Evolutionary conservation across 2,888 invertebrate genomes (phyloP), one percentile per base, ranked within the genome.

Genomic region (Fragum fragum): DNA sequence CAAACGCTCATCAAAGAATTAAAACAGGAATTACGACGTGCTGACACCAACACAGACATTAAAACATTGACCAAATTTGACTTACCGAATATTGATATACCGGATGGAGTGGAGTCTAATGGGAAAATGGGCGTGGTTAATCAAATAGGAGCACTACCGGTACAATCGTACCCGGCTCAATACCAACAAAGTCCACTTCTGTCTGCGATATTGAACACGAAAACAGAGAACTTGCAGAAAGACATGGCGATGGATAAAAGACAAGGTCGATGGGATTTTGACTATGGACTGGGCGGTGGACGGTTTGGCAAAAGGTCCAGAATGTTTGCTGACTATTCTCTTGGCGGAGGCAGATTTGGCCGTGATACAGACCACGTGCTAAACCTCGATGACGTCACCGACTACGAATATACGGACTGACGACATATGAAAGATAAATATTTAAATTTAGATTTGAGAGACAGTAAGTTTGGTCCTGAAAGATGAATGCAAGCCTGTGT

Each of bases 271-370:
- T 93, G 93, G 93, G 92, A 92, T 75, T 91, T 90, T 83, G 93
- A 93, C 82, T 93, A 93, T 76, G 93, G 93, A 11, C 90, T 93
- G 39, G 93, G 93, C 16, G 93, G 93, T 3, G 93, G 93, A 9
- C 79, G 93, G 28, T 93, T 93, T 80, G 93, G 93, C 32, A 93
- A 93, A 86, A 73, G 93, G 2, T 84, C 80, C 28, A 81, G 81
- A 42, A 66, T 47, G 53, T 89, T 83, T 70, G 88, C 85, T 1
- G 90, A 90, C 57, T 93, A 92, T 81, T 90, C 91, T n/a, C 88
- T 92, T 9, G 92, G 92, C 21, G 92, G 91, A 11, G 92, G 92
- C 9, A 88, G 93, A 73, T 92, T 92, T 66, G 93, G 92, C 18
- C 88, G 93, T 18, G 92, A 92, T 79, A 90, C 92, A 1, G 89